These are phyloP conservation scores for Ruditapes philippinarum DNA, from an alignment of 1,140 invertebrate species.

Conservation along the genomic window DNA sequence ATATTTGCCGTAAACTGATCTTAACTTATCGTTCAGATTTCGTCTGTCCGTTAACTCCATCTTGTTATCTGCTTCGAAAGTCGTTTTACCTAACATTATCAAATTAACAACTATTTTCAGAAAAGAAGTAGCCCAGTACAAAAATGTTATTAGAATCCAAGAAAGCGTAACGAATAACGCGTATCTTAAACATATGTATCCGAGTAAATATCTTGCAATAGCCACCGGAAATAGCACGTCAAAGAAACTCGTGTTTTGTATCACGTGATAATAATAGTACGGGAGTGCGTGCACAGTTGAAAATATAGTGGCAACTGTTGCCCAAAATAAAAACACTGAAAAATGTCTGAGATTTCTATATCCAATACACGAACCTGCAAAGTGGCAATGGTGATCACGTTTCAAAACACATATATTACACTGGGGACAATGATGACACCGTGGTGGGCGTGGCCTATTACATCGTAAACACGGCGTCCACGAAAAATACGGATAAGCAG, in stretches of 20 bases:
- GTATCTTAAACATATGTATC: conserved; percentile 17
- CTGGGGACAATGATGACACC: conserved; percentile 79
- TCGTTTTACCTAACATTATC: conserved; percentile 69
- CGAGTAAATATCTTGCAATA: conserved; percentile 54
- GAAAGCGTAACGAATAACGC: conserved; percentile 24
- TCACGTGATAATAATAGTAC: conserved; percentile 50
- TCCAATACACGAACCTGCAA: conserved; percentile 95
- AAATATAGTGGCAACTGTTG: conserved; percentile 33
- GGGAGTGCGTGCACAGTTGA: conserved; percentile 35
- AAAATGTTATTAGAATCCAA: conserved; percentile 62
- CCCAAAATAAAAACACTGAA: conserved; percentile 92
- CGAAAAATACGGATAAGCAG: conserved; percentile 76
- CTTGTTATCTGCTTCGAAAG: conserved; percentile 71
- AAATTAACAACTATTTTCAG: conserved; percentile 50
- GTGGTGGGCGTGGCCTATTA: conserved; percentile 69
- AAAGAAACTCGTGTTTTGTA: conserved; percentile 49
- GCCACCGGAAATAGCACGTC: conserved; percentile 58
- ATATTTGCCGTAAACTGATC: conserved; percentile 71
- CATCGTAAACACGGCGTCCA: conserved; percentile 76
- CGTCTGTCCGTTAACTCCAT: conserved; percentile 69
- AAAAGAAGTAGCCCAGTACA: conserved; percentile 45
- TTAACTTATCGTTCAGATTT: conserved; percentile 58
- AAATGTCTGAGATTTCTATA: conserved; percentile 96
- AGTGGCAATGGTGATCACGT: conserved; percentile 97
- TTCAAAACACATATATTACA: conserved; percentile 79